A percentile compares a stretch with the other conserved stretches of the same genome.
Evolutionary conservation across 2,113 vertebrate genomes (phyloP).

Genomic region (Paradoxurus hermaphroditus): DNA sequence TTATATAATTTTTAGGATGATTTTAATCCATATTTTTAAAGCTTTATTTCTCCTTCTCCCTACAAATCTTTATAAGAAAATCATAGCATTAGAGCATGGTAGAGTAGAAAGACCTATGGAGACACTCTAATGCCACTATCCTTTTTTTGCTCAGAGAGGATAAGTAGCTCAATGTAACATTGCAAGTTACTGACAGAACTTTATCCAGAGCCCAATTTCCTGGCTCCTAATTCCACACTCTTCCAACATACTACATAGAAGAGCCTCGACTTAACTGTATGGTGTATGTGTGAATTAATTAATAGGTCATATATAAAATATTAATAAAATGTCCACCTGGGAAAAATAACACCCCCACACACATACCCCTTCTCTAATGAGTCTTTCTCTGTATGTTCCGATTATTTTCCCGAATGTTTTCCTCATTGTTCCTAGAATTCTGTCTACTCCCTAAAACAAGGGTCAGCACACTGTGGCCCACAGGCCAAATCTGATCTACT

Average conservation of each 20-base stretch:
- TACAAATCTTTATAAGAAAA: background rate
- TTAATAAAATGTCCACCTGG: background rate
- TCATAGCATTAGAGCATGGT: background rate
- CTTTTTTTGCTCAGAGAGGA: background rate
- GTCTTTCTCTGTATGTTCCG: background rate
- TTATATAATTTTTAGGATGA: background rate
- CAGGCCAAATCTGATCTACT: background rate
- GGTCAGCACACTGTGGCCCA: background rate
- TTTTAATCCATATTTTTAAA: background rate
- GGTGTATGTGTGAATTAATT: background rate
- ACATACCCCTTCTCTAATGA: background rate
- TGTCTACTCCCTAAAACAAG: background rate
- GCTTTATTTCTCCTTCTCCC: slow-evolving; percentile 5
- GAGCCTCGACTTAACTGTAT: background rate
- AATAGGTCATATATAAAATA: background rate
- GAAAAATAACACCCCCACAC: background rate
- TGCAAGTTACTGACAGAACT: background rate
- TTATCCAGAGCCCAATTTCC: background rate
- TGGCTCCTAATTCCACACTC: background rate
- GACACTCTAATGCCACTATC: background rate
- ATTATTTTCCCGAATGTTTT: background rate
- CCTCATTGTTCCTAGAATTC: background rate
- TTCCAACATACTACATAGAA: background rate
- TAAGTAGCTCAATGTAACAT: background rate
- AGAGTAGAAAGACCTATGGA: background rate